phyloP scores from a whole-genome alignment of 2,888 invertebrate genomes.

The Therioaphis trifolii region DNA sequence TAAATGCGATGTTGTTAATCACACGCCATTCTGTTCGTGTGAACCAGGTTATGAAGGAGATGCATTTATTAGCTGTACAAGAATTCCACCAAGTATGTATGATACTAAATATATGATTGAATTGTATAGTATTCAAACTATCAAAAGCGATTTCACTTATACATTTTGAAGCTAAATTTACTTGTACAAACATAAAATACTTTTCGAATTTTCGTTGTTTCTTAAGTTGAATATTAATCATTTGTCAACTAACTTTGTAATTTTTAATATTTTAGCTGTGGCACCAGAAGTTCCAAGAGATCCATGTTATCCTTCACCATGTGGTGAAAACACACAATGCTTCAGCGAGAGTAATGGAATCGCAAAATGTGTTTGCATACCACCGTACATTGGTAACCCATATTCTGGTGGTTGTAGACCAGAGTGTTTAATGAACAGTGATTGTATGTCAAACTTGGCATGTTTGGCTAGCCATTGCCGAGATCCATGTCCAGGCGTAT shows the following conservation, averaged over 20 bases:
- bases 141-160: too few relatives aligned
- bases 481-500: conserved; percentile 86
- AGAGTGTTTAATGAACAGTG: conserved; percentile 84
- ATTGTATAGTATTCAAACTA: too few relatives aligned
- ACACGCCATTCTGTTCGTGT: conserved; percentile 85
- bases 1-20: conserved; percentile 81
- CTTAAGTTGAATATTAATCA: neutral
- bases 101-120: neutral
- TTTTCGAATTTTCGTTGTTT: too few relatives aligned
- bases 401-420: conserved; percentile 86
- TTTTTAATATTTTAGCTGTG: conserved; percentile 64
- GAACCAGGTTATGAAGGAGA: conserved; percentile 82
- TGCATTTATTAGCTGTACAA: conserved; percentile 83
- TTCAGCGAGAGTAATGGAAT: conserved; percentile 75
- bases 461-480: conserved; percentile 87
- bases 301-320: conserved; percentile 83
- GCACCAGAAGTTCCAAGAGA: conserved; percentile 69
- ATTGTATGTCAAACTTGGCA: conserved; percentile 81
- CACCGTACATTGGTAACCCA: conserved; percentile 88
- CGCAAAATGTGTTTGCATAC: conserved; percentile 85
- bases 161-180: too few relatives aligned
- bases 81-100: conserved; percentile 70
- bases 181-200: too few relatives aligned
- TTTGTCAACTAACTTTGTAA: neutral
- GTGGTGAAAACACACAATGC: conserved; percentile 87